Percentiles rank a stretch among this genome's conserved stretches.
Evolutionary conservation across 2,888 invertebrate species (phyloP).

Genomic region (Trisateles emortualis): DNA sequence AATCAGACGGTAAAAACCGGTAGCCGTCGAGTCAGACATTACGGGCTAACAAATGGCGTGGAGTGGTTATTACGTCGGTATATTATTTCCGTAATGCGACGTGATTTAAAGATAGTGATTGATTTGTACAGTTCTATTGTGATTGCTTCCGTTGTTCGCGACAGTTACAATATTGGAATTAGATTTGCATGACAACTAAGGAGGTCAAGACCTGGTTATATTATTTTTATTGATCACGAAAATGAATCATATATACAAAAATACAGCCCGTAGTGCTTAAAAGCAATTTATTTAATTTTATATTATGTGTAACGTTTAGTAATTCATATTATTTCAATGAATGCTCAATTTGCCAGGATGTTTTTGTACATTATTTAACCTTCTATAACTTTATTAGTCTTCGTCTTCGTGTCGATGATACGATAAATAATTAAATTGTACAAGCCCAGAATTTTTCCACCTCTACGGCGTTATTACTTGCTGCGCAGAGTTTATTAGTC

Average conservation of each 20-base stretch:
- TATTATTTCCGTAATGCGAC: slow-evolving; percentile 51
- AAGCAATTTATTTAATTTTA: too few species aligned
- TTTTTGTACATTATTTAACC: too few species aligned
- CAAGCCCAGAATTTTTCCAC: too few species aligned
- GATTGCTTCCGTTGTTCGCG: slow-evolving; percentile 38
- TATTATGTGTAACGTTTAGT: too few species aligned
- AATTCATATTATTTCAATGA: too few species aligned
- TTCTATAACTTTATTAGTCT: too few species aligned
- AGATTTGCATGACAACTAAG: slow-evolving; percentile 19
- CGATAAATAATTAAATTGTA: too few species aligned
- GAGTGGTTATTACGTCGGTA: slow-evolving; percentile 62
- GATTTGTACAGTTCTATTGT: slow-evolving; percentile 40
- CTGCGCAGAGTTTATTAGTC: too few species aligned
- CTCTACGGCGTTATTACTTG: too few species aligned
- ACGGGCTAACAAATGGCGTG: slow-evolving; percentile 78
- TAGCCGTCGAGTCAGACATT: slow-evolving; percentile 81
- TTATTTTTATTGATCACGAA: background rate
- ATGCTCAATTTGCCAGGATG: too few species aligned
- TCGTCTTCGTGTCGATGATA: too few species aligned
- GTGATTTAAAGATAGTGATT: slow-evolving; percentile 48
- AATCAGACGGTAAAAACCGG: slow-evolving; percentile 86
- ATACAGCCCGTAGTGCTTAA: too few species aligned
- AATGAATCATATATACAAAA: background rate
- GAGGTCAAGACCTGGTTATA: slow-evolving; percentile 18
- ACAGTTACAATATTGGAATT: slow-evolving; percentile 27